Evolutionary conservation across 1,140 invertebrate genomes (phyloP).

Genomic region (Anagrus nilaparvatae): DNA sequence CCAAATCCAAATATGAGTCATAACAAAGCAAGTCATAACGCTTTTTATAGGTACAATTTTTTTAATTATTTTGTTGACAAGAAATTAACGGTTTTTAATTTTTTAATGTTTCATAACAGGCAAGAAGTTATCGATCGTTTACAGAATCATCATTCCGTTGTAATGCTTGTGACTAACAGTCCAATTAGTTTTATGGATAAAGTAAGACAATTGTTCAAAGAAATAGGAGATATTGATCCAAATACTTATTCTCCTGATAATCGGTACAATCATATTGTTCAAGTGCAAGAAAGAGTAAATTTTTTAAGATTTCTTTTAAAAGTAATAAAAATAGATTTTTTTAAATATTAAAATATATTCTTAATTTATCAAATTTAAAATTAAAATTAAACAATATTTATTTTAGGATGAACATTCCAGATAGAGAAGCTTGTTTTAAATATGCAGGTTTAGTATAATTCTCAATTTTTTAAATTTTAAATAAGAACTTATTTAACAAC

Average conservation of each 20-base stretch:
- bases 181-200: slow-evolving; percentile 86
- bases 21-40: slow-evolving; percentile 51
- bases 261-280: slow-evolving; percentile 82
- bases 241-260: slow-evolving; percentile 76
- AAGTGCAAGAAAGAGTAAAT: slow-evolving; percentile 89
- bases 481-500: slow-evolving; percentile 7
- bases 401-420: slow-evolving; percentile 75
- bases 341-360: not conserved
- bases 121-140: slow-evolving; percentile 83
- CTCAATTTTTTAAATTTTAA: not conserved
- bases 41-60: slow-evolving; percentile 54
- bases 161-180: slow-evolving; percentile 89
- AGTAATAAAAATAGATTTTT: slow-evolving; percentile 28
- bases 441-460: too few species aligned
- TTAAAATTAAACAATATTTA: slow-evolving; percentile 5
- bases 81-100: too few species aligned
- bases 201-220: slow-evolving; percentile 60
- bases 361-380: not conserved
- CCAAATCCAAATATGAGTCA: slow-evolving; percentile 58
- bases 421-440: slow-evolving; percentile 94
- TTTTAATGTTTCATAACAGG: too few species aligned
- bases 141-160: slow-evolving; percentile 84
- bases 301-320: slow-evolving; percentile 87
- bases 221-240: slow-evolving; percentile 69
- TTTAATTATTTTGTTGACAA: too few species aligned